Evolutionary conservation across 2,113 vertebrate genomes (phyloP), one percentile per base, ranked within the genome.

Genomic region (Lanius ludovicianus): DNA sequence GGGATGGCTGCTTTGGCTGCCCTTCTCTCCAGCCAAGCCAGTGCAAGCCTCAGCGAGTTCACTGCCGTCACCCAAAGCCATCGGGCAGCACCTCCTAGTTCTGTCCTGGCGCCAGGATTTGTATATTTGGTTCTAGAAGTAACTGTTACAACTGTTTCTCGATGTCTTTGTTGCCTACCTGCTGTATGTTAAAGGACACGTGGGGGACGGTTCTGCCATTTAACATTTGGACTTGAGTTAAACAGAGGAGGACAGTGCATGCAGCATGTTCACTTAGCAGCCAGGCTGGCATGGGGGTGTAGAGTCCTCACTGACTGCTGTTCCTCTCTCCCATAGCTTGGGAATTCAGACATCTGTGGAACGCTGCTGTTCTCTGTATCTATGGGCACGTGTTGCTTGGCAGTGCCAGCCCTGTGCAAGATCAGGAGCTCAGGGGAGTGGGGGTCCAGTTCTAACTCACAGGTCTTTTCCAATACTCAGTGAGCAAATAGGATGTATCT

Each of bases 1-100:
- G 99, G 99, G 99, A 99, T 99, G 99, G 99, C 99, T 98, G 98
- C 98, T 98, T 98, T 99, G 99, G 99, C 99, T 99, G 98, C 99
- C 99, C 98, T 98, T 99, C 99, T 99, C 99, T 99, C 99, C 99
- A 99, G 99, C 99, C 99, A 99, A 98, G 99, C 98, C 99, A 99
- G 99, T 99, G 98, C 98, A 98, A 99, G 98, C 98, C 98, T 99
- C 98, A 98, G 98, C 99, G 98, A 99, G 99, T 99, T 99, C 99
- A 99, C 99, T 99, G 99, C 99, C 99, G 99, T 98, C 99, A 98
- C 98, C 98, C 99, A 98, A 99, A 98, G 98, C 98, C 99, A 99
- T 97, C 99, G 99, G 99, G 99, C 99, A 99, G 97, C 99, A 98
- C 98, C 99, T 98, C 98, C 99, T 99, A 99, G 98, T 99, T 99